Conservation (phyloP, 2,113 vertebrate species). For the Vombatus ursinus region DNA sequence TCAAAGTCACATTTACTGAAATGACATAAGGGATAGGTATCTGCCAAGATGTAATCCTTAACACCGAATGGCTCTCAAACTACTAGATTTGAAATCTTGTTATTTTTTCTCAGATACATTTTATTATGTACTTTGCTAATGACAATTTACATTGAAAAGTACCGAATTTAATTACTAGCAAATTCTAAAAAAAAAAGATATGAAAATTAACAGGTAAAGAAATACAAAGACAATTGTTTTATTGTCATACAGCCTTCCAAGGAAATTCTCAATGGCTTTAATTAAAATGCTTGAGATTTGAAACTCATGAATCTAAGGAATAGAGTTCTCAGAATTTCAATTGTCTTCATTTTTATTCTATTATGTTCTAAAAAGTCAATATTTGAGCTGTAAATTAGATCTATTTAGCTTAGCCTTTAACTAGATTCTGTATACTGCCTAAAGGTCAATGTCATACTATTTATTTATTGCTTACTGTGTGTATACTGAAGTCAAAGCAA, state of each 20-base stretch:
- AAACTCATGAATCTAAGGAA: background rate
- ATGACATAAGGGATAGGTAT: background rate
- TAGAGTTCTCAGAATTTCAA: background rate
- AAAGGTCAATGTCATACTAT: constrained; percentile 1
- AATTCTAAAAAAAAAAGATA: constrained; percentile 20
- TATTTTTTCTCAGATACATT: background rate
- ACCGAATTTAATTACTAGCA: constrained; percentile 4
- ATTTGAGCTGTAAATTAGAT: background rate
- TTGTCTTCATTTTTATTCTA: background rate
- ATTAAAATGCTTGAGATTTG: constrained; percentile 18
- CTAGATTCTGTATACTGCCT: background rate
- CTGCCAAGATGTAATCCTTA: constrained; percentile 17
- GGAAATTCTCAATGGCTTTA: constrained; percentile 20
- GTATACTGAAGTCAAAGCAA: constrained; percentile 7
- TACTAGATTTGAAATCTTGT: background rate
- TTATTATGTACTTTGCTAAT: constrained; percentile 29
- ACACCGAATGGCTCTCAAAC: constrained; percentile 25
- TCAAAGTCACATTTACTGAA: background rate
- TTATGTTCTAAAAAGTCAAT: constrained; percentile 16
- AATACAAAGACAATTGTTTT: constrained; percentile 33
- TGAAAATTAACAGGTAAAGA: constrained; percentile 15
- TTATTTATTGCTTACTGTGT: constrained; percentile 8
- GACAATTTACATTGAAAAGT: constrained; percentile 42
- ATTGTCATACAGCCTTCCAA: constrained; percentile 26
- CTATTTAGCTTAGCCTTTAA: background rate